Evolutionary conservation across 1,140 invertebrate species (phyloP), one percentile per base, ranked within the genome.

Genomic region (Grapholita molesta): DNA sequence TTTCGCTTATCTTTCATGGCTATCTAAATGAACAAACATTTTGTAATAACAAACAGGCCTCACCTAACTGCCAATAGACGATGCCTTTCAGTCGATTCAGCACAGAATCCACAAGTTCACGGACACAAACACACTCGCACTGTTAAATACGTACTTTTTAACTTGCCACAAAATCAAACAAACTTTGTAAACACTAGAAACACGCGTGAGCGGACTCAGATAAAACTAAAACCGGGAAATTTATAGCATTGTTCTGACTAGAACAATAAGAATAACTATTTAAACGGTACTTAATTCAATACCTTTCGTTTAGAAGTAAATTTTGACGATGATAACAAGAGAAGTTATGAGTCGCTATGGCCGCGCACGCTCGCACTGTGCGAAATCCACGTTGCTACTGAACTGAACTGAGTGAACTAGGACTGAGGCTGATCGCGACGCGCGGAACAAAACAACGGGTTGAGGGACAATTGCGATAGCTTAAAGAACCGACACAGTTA

Each of bases 141-240:
- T 25, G 53, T 53, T 53, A 23, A 53, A 53, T 23, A 53, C 28
- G 28, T 61, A 32, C 70, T 70, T 69, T 64, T 70, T 72, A 76
- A 75, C 74, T 68, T 42, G 74, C 70, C 75, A 81, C 79, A 79
- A 82, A 76, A 82, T 79, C 66, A 80, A 82, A 84, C 78, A 83
- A 85, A 89, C 82, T 89, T 88, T 83, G 76, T 85, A 85, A 85
- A 85, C 86, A 89, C 85, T 74, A 53, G 65, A 69, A 75, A 77
- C 83, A 77, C 79, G 77, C 57, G 68, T 72, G 79, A 75, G 75
- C 66, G 53, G 68, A 66, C 48, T n/a, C 3, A 18, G 24, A 11
- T n/a, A n/a, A 8, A 30, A 30, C 55, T 23, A 32, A 25, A 28
- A 30, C 53, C 8, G 4, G 1, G 28, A 61, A 28, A 61, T n/a